Conservation (phyloP, 2,888 invertebrate species). For the Melanargia galathea region DNA sequence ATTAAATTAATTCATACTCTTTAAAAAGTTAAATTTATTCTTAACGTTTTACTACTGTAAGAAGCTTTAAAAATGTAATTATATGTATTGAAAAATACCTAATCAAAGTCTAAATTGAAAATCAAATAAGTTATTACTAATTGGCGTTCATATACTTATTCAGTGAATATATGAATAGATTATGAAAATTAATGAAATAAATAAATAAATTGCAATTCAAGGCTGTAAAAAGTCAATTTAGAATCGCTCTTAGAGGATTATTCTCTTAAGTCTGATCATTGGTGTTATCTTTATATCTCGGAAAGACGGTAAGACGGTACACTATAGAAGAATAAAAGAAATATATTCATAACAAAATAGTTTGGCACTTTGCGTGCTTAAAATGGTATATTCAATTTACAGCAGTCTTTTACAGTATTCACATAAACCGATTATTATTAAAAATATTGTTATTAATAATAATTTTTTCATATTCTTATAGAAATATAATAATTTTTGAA, state of each 20-base stretch:
- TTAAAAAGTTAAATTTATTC: too few species aligned
- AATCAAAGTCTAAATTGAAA: slow-evolving; percentile 16
- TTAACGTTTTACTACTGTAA: too few species aligned
- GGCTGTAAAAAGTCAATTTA: slow-evolving; percentile 59
- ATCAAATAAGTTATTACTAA: slow-evolving; percentile 17
- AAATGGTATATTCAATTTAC: slow-evolving; percentile 49
- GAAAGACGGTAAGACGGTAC: slow-evolving; percentile 53
- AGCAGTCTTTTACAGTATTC: slow-evolving; percentile 28
- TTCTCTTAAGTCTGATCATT: slow-evolving; percentile 65
- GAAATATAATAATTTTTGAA: slow-evolving; percentile 24
- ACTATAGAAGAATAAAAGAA: slow-evolving; percentile 48
- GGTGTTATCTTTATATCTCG: slow-evolving; percentile 69
- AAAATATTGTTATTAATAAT: slow-evolving; percentile 27
- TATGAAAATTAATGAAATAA: slow-evolving; percentile 23
- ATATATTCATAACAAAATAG: slow-evolving; percentile 44
- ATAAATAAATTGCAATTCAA: slow-evolving; percentile 48
- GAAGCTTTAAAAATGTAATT: too few species aligned
- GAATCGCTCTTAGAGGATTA: slow-evolving; percentile 70
- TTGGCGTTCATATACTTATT: slow-evolving; percentile 35
- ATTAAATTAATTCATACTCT: too few species aligned
- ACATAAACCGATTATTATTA: slow-evolving; percentile 34
- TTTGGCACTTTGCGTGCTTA: slow-evolving; percentile 58
- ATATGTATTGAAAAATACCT: background rate
- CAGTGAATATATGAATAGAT: slow-evolving; percentile 29
- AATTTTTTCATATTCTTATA: slow-evolving; percentile 17